Percentiles rank a stretch among this genome's conserved stretches.
Evolutionary conservation across 2,888 invertebrate genomes (phyloP).

Genomic region (Colletes collaris): DNA sequence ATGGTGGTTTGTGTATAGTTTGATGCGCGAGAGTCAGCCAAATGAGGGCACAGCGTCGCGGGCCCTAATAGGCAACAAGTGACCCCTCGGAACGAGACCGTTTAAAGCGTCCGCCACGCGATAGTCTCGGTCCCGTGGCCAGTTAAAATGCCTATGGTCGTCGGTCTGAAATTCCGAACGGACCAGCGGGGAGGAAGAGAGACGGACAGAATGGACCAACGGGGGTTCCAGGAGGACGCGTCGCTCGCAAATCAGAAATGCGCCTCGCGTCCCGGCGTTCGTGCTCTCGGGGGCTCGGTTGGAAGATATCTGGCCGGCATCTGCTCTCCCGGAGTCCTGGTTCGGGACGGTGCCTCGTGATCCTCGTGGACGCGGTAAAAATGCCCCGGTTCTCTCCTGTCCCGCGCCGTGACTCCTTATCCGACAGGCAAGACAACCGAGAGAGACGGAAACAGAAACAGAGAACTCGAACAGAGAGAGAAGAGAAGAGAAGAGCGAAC

Average conservation of each 20-base stretch:
- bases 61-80: constrained; percentile 18
- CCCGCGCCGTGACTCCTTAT: constrained; percentile 54
- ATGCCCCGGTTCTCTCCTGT: constrained; percentile 59
- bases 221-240: constrained; percentile 47
- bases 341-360: constrained; percentile 64
- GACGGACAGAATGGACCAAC: constrained; percentile 13
- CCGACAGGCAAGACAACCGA: constrained; percentile 12
- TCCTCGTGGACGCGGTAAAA: constrained; percentile 64
- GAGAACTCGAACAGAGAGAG: not conserved
- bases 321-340: constrained; percentile 54
- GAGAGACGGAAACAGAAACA: not conserved
- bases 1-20: too few relatives aligned
- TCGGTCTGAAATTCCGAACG: constrained; percentile 36
- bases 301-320: constrained; percentile 67
- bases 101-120: constrained; percentile 26
- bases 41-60: constrained; percentile 13
- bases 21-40: not conserved
- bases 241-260: constrained; percentile 69
- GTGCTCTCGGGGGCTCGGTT: constrained; percentile 40
- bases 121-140: constrained; percentile 8
- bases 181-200: not conserved
- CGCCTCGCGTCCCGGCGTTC: constrained; percentile 52
- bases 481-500: not conserved
- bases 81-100: constrained; percentile 13
- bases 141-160: constrained; percentile 32